Conservation (phyloP, 2,797 vertebrate species). For the Lithobates pipiens region DNA sequence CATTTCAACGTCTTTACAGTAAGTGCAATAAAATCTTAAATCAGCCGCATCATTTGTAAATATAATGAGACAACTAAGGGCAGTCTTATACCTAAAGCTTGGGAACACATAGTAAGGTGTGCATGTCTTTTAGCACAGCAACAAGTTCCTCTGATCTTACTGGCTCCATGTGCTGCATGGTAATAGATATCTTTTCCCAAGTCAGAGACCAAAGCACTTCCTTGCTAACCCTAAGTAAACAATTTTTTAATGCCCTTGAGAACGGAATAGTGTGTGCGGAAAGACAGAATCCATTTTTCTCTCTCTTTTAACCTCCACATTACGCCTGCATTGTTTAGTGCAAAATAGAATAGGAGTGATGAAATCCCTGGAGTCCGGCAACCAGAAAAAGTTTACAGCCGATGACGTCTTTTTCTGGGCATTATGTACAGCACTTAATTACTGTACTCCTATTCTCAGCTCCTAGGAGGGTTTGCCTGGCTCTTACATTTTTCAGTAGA, state of each 20-base stretch:
- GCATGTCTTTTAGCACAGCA: too few species aligned
- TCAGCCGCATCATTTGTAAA: too few species aligned
- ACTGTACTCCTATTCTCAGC: neutral
- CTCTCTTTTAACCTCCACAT: constrained; percentile 19
- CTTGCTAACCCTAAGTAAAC: constrained; percentile 47
- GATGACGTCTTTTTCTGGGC: neutral
- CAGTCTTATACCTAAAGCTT: too few species aligned
- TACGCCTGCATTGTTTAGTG: constrained; percentile 4
- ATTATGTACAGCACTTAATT: neutral
- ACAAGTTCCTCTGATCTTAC: neutral
- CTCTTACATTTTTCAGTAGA: neutral
- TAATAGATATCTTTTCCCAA: constrained; percentile 21
- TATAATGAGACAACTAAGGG: too few species aligned
- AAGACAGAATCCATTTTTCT: constrained; percentile 21
- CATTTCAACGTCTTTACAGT: too few species aligned
- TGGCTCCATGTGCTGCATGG: neutral
- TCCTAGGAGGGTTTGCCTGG: neutral
- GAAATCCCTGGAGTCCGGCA: neutral
- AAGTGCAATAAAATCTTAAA: too few species aligned
- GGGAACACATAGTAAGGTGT: too few species aligned
- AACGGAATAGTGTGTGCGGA: constrained; percentile 23
- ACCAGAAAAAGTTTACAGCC: neutral
- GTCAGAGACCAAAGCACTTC: constrained; percentile 47
- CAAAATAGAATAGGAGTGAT: constrained; percentile 10
- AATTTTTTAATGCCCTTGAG: constrained; percentile 52